phyloP scores from a whole-genome alignment of 2,888 invertebrate species.

The Patella ulyssiponensis region DNA sequence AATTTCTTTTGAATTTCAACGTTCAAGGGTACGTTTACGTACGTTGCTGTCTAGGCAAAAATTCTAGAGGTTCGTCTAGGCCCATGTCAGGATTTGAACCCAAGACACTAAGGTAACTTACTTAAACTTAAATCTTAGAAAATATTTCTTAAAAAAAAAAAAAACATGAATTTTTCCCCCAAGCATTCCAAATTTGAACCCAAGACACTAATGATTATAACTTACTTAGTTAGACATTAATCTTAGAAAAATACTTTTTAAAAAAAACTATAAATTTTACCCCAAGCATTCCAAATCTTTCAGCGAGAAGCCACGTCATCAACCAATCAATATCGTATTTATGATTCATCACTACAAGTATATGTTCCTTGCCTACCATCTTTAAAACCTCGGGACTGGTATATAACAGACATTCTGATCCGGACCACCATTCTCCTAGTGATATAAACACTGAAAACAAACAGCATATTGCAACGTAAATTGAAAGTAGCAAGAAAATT shows the following conservation, averaged over 20 bases:
- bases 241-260: not conserved
- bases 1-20: no score
- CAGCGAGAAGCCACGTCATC: constrained; percentile 91
- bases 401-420: constrained; percentile 81
- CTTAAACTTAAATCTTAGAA: no score
- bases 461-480: not conserved
- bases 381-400: constrained; percentile 79
- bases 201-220: no score
- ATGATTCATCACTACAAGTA: constrained; percentile 93
- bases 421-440: constrained; percentile 95
- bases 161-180: not conserved
- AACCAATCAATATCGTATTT: constrained; percentile 97
- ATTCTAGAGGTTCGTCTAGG: no score
- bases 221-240: no score
- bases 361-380: constrained; percentile 87
- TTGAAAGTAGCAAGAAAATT: no score
- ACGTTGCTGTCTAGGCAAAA: no score
- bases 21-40: no score
- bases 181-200: not conserved
- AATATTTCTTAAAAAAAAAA: not conserved
- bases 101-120: no score
- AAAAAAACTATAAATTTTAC: constrained; percentile 75
- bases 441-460: constrained; percentile 86
- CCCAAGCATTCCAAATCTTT: constrained; percentile 85
- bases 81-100: no score